Percentiles rank a stretch among this genome's conserved stretches.
These are phyloP conservation scores for Channallabes apus DNA, from an alignment of 2,797 vertebrate genomes.

Conservation along the genomic window DNA sequence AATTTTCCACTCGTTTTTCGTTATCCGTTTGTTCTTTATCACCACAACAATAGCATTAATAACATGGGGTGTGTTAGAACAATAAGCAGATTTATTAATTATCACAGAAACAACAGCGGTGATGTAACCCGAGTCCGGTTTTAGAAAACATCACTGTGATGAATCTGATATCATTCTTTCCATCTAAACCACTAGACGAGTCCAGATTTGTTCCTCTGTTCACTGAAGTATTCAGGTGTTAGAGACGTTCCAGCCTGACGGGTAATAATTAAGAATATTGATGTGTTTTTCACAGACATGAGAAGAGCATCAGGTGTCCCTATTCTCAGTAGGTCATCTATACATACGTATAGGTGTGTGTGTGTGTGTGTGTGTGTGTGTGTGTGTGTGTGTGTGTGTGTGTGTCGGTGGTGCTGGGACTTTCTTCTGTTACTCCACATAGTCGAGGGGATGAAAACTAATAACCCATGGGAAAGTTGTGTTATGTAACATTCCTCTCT, in stretches of 20 bases:
- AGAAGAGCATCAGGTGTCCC: constrained; percentile 43
- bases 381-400: background rate
- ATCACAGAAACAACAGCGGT: background rate
- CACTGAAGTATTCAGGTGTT: background rate
- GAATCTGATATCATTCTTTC: background rate
- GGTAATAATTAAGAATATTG: background rate
- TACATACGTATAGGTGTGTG: background rate
- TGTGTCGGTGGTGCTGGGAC: background rate
- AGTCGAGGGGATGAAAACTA: background rate
- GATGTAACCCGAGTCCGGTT: background rate
- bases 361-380: background rate
- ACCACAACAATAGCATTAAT: background rate
- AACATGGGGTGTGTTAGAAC: background rate
- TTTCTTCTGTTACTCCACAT: background rate
- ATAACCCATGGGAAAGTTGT: background rate
- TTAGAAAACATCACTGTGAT: background rate
- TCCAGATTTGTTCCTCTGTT: background rate
- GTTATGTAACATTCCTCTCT: background rate
- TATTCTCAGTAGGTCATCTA: constrained; percentile 52
- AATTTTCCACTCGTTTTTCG: background rate
- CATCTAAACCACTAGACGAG: background rate
- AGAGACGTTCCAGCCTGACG: too few relatives aligned
- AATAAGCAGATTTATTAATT: background rate
- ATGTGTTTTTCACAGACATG: constrained; percentile 34
- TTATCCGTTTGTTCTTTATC: background rate